A percentile compares a stretch with the other conserved stretches of the same genome.
These are phyloP conservation scores for Daphoenositta chrysoptera DNA, from an alignment of 2,113 vertebrate species.

Conservation along the genomic window DNA sequence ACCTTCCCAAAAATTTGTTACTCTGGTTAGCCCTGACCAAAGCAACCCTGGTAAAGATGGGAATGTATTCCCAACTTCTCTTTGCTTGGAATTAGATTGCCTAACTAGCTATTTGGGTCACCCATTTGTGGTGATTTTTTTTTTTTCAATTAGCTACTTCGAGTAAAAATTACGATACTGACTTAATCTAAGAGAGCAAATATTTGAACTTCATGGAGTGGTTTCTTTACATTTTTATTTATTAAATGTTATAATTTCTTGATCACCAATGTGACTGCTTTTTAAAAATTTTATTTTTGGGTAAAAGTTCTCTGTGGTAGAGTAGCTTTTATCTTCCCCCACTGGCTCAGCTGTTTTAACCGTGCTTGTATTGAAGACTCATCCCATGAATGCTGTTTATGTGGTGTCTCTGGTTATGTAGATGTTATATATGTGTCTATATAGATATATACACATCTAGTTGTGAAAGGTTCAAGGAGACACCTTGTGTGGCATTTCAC, in stretches of 20 bases:
- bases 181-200: not conserved
- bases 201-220: not conserved
- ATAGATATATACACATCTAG: not conserved
- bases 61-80: not conserved
- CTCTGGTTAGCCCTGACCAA: not conserved
- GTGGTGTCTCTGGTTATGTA: not conserved
- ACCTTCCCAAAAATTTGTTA: accelerated
- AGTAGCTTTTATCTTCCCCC: not conserved
- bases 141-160: not conserved
- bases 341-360: not conserved
- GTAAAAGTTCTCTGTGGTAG: not conserved
- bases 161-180: not conserved
- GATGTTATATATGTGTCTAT: not conserved
- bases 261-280: not conserved
- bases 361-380: not conserved
- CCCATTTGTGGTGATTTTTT: not conserved
- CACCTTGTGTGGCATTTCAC: not conserved
- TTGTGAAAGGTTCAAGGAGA: not conserved
- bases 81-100: not conserved
- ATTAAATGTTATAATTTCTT: not conserved
- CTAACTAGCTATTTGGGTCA: not conserved
- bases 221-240: not conserved
- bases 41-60: not conserved
- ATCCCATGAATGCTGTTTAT: not conserved
- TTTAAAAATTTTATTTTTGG: not conserved